These are phyloP conservation scores for Onthophagus sagittarius DNA, from an alignment of 2,888 invertebrate genomes.

Conservation along the genomic window DNA sequence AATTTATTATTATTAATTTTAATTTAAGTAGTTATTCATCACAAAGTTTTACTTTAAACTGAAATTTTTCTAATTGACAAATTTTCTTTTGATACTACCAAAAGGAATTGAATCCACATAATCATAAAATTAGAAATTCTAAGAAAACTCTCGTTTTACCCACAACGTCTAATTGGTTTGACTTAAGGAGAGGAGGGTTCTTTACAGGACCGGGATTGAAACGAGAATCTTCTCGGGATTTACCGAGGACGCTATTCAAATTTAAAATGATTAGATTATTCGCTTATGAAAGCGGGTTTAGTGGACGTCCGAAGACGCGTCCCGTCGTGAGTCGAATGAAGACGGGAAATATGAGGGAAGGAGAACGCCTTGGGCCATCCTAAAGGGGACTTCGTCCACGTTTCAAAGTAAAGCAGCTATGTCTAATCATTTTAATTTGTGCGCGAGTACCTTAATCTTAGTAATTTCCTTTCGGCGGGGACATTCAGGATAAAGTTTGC, in stretches of 20 bases:
- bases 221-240: neutral
- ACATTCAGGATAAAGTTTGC: neutral
- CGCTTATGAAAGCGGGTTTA: constrained; percentile 20
- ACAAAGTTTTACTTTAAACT: too few relatives aligned
- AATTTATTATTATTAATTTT: too few relatives aligned
- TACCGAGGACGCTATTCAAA: constrained; percentile 17
- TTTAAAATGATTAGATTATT: constrained; percentile 26
- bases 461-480: constrained; percentile 28
- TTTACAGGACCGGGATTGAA: neutral
- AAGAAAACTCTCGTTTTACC: constrained; percentile 2
- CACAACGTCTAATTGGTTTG: constrained; percentile 18
- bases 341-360: neutral
- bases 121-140: neutral
- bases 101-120: neutral
- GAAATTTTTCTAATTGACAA: too few relatives aligned
- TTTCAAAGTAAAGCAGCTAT: constrained; percentile 15
- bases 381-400: neutral
- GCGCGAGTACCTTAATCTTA: constrained; percentile 28
- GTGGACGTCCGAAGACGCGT: neutral
- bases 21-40: too few relatives aligned
- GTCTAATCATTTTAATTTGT: constrained; percentile 26
- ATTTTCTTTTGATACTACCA: neutral
- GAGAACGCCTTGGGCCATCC: neutral
- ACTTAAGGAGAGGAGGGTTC: constrained; percentile 13
- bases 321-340: neutral